Percentiles rank a stretch among this genome's conserved stretches.
Evolutionary conservation across 2,888 invertebrate genomes (phyloP).

Genomic region (Odontothrips loti): DNA sequence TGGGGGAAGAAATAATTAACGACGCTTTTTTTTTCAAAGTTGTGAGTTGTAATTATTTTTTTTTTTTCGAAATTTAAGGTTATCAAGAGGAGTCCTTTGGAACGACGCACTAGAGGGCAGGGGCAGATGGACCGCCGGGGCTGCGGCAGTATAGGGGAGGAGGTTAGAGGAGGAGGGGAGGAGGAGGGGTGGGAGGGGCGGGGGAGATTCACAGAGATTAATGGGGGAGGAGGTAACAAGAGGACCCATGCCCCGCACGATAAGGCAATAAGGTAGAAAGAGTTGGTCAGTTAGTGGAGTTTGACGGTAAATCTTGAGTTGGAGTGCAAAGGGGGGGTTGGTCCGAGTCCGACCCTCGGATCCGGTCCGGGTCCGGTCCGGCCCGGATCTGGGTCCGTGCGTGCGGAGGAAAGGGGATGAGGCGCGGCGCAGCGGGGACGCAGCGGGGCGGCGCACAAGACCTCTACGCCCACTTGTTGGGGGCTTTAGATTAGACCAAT

Average conservation of each 20-base stretch:
- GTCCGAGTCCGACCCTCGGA: not conserved
- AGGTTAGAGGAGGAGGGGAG: no score
- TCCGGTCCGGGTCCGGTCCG: no score
- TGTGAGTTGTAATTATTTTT: no score
- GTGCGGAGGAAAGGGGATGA: not conserved
- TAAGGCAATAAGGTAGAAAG: constrained; percentile 1
- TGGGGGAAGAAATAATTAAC: no score
- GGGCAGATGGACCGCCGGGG: no score
- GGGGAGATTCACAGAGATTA: not conserved
- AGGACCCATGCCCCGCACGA: not conserved
- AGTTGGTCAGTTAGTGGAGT: constrained; percentile 16
- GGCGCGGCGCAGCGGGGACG: not conserved
- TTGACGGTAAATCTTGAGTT: constrained; percentile 11
- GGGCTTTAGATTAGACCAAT: constrained; percentile 5
- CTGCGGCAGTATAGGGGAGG: no score
- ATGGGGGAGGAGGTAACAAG: not conserved
- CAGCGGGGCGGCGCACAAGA: not conserved
- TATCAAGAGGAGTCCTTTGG: no score
- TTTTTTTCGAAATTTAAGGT: no score
- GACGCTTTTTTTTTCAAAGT: no score
- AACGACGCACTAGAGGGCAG: no score
- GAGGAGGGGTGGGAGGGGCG: no score
- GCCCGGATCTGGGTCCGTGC: not conserved
- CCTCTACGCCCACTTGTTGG: constrained; percentile 2
- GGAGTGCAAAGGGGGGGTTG: not conserved